Evolutionary conservation across 2,888 invertebrate species (phyloP).

Genomic region (Eulithis testata): DNA sequence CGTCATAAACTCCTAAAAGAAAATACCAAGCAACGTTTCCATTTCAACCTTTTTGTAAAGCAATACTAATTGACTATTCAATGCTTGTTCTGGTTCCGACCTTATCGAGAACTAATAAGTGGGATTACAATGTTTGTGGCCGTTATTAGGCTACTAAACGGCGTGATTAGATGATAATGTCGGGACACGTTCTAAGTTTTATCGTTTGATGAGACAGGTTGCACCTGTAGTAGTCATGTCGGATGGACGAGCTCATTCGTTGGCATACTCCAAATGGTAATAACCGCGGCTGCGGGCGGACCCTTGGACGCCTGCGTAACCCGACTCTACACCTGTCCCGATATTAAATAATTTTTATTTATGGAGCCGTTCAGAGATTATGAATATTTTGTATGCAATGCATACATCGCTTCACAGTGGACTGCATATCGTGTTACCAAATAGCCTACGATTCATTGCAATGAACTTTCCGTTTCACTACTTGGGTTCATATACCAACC

Average conservation of each 20-base stretch:
- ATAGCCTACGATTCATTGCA: constrained; percentile 63
- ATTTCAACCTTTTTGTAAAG: constrained; percentile 27
- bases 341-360: constrained; percentile 79
- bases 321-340: constrained; percentile 79
- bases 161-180: constrained; percentile 71
- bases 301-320: constrained; percentile 61
- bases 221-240: constrained; percentile 62
- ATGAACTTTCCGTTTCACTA: constrained; percentile 45
- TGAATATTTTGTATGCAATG: constrained; percentile 69
- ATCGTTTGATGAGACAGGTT: constrained; percentile 65
- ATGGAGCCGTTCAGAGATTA: constrained; percentile 77
- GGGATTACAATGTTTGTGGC: constrained; percentile 53
- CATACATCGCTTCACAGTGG: constrained; percentile 56
- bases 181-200: constrained; percentile 58
- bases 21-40: constrained; percentile 38
- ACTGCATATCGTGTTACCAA: constrained; percentile 73
- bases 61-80: constrained; percentile 38
- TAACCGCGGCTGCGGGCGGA: constrained; percentile 50
- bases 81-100: constrained; percentile 41
- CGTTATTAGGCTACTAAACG: constrained; percentile 63
- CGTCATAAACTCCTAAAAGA: constrained; percentile 52
- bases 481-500: neutral
- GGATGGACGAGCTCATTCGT: constrained; percentile 69
- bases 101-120: constrained; percentile 40
- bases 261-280: constrained; percentile 75